Evolutionary conservation across 2,797 vertebrate species (phyloP), one percentile per base, ranked within the genome.

Genomic region (Rhinoraja longicauda): DNA sequence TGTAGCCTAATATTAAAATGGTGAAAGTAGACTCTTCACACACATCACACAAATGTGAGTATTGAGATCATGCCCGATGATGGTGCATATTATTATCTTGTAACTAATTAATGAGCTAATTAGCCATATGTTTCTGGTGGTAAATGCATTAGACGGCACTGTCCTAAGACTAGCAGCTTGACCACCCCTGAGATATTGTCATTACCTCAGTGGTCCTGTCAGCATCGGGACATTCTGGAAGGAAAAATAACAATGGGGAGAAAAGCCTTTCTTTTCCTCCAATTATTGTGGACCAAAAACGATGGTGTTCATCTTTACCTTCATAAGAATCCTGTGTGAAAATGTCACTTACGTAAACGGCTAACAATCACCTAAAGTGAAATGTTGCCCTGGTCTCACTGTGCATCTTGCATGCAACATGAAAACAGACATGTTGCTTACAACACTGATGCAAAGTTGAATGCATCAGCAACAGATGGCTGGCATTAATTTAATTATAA

Each of bases 401-500:
- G 79, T 26, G 24, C 45, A 4, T 4, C 26, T 57, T 57, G 12
- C 79, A 82, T 21, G 13, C 12, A 57, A 57, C 24, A 57, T 36
- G 76, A 32, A 77, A 36, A 77, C 12, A n/a, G 12, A 32, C 21
- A 53, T 67, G 17, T 17, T 19, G 17, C 62, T 88, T 32, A 36
- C 59, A n/a, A 64, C 15, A 88, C n/a, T 64, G 84, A n/a, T 29
- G 32, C 15, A 36, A 32, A 21, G 17, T 67, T 88, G 84, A 29
- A 6, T 36, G 32, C 59, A 36, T 21, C 59, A 67, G 84, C 84
- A 88, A 36, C 84, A 88, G 84, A 88, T 88, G 84, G n/a, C 17
- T 36, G 15, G n/a, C 88, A 88, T 88, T 88, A 67, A 88, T 88
- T 67, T 88, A 67, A 67, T 88, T 88, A 88, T 84, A 19, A 88